Evolutionary conservation across 2,888 invertebrate species (phyloP).

Genomic region (Chaetogeoica ovagalla): DNA sequence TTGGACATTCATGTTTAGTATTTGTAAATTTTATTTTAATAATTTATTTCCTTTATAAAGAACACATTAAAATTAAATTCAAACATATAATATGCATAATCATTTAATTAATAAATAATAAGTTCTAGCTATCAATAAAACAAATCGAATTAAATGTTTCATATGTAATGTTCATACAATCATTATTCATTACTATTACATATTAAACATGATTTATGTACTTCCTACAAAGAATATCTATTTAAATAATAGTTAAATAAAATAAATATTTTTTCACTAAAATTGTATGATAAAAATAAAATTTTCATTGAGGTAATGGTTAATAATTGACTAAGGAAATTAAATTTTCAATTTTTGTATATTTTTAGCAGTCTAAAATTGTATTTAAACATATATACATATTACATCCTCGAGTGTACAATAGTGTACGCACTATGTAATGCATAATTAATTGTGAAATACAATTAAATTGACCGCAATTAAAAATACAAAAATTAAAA

Average conservation of each 20-base stretch:
- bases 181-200: not conserved
- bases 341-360: constrained; percentile 2
- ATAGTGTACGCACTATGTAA: not conserved
- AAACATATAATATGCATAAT: no score
- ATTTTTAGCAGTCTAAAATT: constrained; percentile 1
- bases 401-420: not conserved
- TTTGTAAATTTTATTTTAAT: not conserved
- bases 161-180: not conserved
- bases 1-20: not conserved
- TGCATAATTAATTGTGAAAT: not conserved
- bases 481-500: constrained; percentile 1
- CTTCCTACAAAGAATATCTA: constrained; percentile 19
- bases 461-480: not conserved
- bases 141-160: not conserved
- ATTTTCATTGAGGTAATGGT: not conserved
- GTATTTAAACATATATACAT: not conserved
- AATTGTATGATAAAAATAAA: constrained; percentile 12
- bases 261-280: not conserved
- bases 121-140: not conserved
- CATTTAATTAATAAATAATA: not conserved
- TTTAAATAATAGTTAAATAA: not conserved
- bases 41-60: not conserved
- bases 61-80: no score
- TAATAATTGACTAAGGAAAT: constrained; percentile 27
- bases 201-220: constrained; percentile 15